These are phyloP conservation scores for Pteronura brasiliensis DNA, from an alignment of 2,113 vertebrate species.

Conservation along the genomic window DNA sequence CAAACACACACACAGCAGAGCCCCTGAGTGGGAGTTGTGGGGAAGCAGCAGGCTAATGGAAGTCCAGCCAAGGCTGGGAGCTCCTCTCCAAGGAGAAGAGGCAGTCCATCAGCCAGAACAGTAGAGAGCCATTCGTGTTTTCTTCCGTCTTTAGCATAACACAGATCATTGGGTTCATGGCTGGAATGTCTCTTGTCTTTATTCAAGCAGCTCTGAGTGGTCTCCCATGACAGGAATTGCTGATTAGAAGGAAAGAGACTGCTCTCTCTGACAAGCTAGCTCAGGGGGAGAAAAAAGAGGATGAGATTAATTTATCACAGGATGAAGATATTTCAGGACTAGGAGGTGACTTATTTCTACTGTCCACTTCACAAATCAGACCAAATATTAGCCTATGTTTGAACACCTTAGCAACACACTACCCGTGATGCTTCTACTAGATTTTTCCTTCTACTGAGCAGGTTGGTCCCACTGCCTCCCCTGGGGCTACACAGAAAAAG, in stretches of 20 bases:
- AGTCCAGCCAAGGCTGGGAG: background rate
- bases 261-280: background rate
- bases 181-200: background rate
- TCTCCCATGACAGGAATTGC: background rate
- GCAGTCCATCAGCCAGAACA: background rate
- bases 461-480: background rate
- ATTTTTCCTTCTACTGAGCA: background rate
- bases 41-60: background rate
- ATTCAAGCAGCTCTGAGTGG: background rate
- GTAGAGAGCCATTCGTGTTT: background rate
- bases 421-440: background rate
- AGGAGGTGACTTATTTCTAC: background rate
- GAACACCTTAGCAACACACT: background rate
- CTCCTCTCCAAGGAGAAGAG: background rate
- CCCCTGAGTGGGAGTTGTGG: background rate
- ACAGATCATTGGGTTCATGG: background rate
- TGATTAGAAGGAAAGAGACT: background rate
- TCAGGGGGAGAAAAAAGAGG: background rate
- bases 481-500: background rate
- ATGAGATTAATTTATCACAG: background rate
- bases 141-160: background rate
- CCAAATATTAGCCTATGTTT: background rate
- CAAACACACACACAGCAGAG: background rate
- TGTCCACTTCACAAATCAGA: background rate
- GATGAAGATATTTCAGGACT: background rate